These are phyloP conservation scores for Tortrix viridana DNA, from an alignment of 2,888 invertebrate genomes.

Conservation along the genomic window DNA sequence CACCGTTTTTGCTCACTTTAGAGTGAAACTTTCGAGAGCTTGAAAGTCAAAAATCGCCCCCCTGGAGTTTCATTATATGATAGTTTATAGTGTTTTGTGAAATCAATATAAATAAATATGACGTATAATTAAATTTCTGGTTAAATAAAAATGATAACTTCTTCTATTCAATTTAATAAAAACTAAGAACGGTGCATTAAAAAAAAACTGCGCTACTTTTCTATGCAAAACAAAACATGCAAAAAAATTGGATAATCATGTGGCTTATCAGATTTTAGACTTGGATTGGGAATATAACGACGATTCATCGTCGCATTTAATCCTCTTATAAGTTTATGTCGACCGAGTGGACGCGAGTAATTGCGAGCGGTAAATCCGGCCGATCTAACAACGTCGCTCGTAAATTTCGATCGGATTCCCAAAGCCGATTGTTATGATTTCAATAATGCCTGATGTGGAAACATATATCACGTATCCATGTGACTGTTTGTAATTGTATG, in stretches of 20 bases:
- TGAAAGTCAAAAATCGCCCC: too few relatives aligned
- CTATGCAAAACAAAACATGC: background rate
- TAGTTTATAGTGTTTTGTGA: too few relatives aligned
- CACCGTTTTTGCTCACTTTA: too few relatives aligned
- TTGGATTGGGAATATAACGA: conserved; percentile 11
- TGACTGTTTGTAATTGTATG: too few relatives aligned
- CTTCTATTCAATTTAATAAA: too few relatives aligned
- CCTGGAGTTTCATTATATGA: too few relatives aligned
- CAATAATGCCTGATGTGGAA: background rate
- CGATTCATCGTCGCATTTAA: conserved; percentile 15
- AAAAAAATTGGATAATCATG: background rate
- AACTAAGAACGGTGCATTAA: background rate
- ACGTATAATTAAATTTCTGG: too few relatives aligned
- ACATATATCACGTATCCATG: background rate
- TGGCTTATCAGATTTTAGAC: conserved; percentile 23
- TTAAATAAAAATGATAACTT: too few relatives aligned
- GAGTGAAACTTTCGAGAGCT: too few relatives aligned
- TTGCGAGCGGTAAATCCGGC: conserved; percentile 32
- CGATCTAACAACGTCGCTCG: conserved; percentile 22
- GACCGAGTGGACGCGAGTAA: conserved; percentile 29
- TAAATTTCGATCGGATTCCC: conserved; percentile 20
- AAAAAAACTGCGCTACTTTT: background rate
- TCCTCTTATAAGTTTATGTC: conserved; percentile 36
- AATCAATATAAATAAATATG: too few relatives aligned
- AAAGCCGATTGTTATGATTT: conserved; percentile 17